Evolutionary conservation across 2,113 vertebrate genomes (phyloP), one percentile per base, ranked within the genome.

Genomic region (Brevimyrus niger): DNA sequence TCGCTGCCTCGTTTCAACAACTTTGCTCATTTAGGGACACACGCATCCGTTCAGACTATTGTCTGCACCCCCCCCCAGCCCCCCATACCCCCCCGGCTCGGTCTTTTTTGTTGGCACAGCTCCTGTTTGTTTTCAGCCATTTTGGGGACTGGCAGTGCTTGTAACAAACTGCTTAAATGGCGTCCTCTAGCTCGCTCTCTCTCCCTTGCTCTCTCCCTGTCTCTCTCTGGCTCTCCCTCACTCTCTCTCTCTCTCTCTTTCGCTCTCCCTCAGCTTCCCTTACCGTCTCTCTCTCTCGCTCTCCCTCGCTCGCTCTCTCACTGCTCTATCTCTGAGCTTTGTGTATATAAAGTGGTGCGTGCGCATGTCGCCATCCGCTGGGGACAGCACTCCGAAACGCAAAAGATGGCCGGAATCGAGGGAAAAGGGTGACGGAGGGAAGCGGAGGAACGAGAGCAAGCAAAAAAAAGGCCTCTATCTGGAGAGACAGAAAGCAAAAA

Each of bases 61-160:
- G 90, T 93, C 90, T 93, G 93, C 93, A 93, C 89, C 91, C 91
- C 44, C 44, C 76, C 90, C n/a, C 92, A 86, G 92, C 35, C 73
- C 23, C 58, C 53, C 92, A 87, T 10, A 42, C 91, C 91, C 91
- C 80, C n/a, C 76, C 51, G 15, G 19, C 91, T 89, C 94, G 92
- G 93, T 92, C 90, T 95, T 95, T 95, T 93, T 92, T 94, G 93
- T 96, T 96, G 96, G 95, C 95, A 94, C 93, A 91, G 95, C 95
- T 96, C 96, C 96, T 96, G 96, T 96, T 96, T 96, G 96, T 96
- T 96, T 96, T 96, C 96, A 96, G 96, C 96, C 96, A 96, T 96
- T 96, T 96, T 96, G 95, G 96, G 95, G 95, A 96, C 95, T 96
- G 94, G 95, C 96, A 96, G 95, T 93, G 94, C 94, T 96, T 93